phyloP scores from a whole-genome alignment of 1,140 invertebrate genomes.

The Andrena cerasifolii region DNA sequence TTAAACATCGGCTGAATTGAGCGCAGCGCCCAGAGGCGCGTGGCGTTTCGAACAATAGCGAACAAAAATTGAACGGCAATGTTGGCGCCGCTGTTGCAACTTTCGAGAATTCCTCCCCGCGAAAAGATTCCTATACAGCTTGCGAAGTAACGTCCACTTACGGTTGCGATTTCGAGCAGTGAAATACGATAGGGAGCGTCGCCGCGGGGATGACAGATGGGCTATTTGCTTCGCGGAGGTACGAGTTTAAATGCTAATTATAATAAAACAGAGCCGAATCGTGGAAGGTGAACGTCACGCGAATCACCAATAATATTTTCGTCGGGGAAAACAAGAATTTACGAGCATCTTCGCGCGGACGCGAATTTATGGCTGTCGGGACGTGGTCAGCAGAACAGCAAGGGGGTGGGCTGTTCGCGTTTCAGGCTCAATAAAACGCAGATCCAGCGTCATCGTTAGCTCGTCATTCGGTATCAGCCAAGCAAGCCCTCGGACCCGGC shows the following conservation, averaged over 20 bases:
- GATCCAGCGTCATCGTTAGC: slow-evolving; percentile 26
- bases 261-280: neutral
- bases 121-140: no score
- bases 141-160: no score
- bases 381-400: neutral
- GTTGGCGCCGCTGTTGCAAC: no score
- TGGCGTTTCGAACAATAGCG: no score
- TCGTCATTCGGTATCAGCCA: slow-evolving; percentile 26
- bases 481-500: slow-evolving; percentile 14
- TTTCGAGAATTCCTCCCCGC: no score
- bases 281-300: neutral
- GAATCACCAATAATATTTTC: neutral
- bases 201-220: no score
- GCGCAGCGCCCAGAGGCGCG: no score
- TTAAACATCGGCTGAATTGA: slow-evolving; percentile 6
- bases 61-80: no score
- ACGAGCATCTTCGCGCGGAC: neutral
- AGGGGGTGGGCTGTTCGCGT: neutral
- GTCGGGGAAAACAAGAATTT: neutral
- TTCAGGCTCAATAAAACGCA: slow-evolving; percentile 17
- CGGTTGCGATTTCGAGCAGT: no score
- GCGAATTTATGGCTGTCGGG: neutral
- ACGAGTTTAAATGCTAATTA: neutral
- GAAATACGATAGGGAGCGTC: no score
- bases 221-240: no score